Evolutionary conservation across 2,888 invertebrate genomes (phyloP), one percentile per base, ranked within the genome.

Genomic region (Plebejus argus): DNA sequence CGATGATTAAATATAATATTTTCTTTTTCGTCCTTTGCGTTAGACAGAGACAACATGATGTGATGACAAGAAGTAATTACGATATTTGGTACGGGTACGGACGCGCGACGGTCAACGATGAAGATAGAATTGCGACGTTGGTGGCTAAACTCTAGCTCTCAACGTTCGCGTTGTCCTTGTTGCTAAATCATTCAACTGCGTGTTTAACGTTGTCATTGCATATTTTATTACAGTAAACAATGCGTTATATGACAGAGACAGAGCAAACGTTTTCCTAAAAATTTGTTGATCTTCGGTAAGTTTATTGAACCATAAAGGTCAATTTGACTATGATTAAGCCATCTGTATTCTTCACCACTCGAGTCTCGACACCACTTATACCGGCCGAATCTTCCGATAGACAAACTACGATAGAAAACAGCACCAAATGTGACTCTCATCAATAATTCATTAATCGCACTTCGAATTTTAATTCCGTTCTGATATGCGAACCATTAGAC

Each of bases 371-470:
- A 10, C 12, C 39, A 39, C 45, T 10, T 49, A 15, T 1, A 12
- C 15, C 53, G 53, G 18, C 53, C 53, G 18, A 53, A 72, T 23
- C 20, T 39, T 72, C 45, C 20, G 23, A 45, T 20, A 45, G 23
- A 45, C 23, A 72, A 39, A 45, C 20, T 23, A n/a, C 18, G 3
- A 39, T 71, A 45, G 72, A 72, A 72, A 72, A 20, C 18, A 23
- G 74, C 49, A 33, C 74, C 28, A 53, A 74, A 74, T 74, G 28
- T 20, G 53, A 28, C 74, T 49, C 49, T 28, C 23, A 74, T 74
- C 5, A 53, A 45, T 74, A 18, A 74, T 74, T 74, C 49, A 74
- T 53, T 49, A 53, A 53, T 53, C 49, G 49, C 10, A 28, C 15
- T 28, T 74, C 0, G 53, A 53, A 53, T 74, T 28, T 74, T 74